phyloP scores from a whole-genome alignment of 1,140 invertebrate species.

The Tetramorium alpestre region DNA sequence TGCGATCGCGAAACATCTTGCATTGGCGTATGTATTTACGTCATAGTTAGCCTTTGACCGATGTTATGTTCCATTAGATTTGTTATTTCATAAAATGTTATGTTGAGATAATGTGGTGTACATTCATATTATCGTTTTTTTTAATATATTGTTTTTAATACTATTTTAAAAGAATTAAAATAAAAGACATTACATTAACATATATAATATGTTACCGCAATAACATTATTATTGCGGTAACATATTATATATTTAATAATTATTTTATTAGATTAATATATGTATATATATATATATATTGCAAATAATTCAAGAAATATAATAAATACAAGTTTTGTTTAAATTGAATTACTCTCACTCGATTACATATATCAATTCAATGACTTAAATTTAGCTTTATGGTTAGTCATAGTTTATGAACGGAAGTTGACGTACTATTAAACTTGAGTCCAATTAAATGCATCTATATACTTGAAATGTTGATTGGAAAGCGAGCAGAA shows the following conservation, averaged over 20 bases:
- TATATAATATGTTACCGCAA: no score
- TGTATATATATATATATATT: neutral
- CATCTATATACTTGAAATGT: neutral
- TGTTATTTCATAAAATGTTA: neutral
- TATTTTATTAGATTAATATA: neutral
- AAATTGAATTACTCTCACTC: conserved; percentile 37
- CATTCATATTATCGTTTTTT: neutral
- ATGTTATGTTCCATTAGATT: neutral
- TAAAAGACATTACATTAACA: neutral
- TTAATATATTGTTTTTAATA: neutral
- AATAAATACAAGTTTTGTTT: conserved; percentile 5
- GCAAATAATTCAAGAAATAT: neutral
- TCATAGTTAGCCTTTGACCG: neutral
- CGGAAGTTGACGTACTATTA: conserved; percentile 39
- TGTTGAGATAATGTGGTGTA: neutral
- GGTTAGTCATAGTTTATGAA: conserved; percentile 27
- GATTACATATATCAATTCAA: conserved; percentile 34
- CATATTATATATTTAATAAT: neutral
- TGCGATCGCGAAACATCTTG: conserved; percentile 9
- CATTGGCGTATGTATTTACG: neutral
- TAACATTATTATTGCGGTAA: neutral
- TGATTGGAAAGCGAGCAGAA: neutral
- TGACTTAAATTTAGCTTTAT: conserved; percentile 20
- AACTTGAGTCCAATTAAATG: conserved; percentile 32
- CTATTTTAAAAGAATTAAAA: neutral